These are phyloP conservation scores for Garra rufa DNA, from an alignment of 2,113 vertebrate species.

Conservation along the genomic window DNA sequence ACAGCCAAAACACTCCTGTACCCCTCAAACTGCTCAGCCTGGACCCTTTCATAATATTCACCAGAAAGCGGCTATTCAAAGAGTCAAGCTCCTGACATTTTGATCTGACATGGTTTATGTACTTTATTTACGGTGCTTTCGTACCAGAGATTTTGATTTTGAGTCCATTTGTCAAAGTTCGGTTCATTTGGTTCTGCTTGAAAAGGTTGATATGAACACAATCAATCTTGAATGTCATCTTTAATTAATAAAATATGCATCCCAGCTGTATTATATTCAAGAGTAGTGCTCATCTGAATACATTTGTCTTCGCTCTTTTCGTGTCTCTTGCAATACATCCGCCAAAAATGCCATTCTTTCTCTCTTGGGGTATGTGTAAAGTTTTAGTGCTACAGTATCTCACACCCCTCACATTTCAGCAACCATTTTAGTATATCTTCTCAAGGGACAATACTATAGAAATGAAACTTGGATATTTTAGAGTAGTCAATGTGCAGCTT, in stretches of 20 bases:
- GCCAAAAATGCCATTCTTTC: not conserved
- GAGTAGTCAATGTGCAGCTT: too few species aligned
- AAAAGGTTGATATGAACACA: not conserved
- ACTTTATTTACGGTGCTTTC: not conserved
- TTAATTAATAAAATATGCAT: not conserved
- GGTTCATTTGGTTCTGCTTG: not conserved
- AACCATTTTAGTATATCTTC: too few species aligned
- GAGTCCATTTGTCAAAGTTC: not conserved
- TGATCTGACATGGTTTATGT: not conserved
- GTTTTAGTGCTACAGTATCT: too few species aligned
- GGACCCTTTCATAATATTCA: not conserved
- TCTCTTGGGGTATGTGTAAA: not conserved
- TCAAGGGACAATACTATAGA: too few species aligned
- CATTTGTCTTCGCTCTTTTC: too few species aligned
- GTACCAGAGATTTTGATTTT: not conserved
- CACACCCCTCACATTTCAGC: too few species aligned
- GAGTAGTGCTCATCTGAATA: not conserved
- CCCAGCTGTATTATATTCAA: too few species aligned
- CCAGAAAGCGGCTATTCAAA: not conserved
- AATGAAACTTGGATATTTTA: too few species aligned
- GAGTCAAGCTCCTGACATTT: not conserved
- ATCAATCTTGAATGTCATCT: not conserved
- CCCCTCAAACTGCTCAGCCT: not conserved
- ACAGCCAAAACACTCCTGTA: not conserved
- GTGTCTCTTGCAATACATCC: not conserved